Base-by-base conservation (phyloP, 2,113 vertebrate species). In the Microcebus griseorufus region DNA sequence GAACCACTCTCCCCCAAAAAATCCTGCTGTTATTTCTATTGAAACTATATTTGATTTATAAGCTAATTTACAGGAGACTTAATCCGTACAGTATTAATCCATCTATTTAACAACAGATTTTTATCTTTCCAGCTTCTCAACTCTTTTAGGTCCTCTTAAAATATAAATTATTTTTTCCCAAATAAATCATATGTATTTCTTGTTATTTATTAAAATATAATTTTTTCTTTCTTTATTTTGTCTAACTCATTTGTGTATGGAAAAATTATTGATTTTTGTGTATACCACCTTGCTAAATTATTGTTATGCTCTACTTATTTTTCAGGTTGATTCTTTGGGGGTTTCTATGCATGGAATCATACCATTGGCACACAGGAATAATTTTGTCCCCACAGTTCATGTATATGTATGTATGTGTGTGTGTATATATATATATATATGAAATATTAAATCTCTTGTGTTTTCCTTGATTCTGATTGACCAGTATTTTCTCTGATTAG, bases 1-100 rank as follows among this genome's bases (percentile, higher is more conserved):
- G 22, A 32, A 12, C 25, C 4, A 16, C 72, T 20, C 72, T 45
- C 5, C 18, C 14, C 64, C 6, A 5, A 23, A 51, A 78, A 85
- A 88, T 93, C 17, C 45, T 32, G 37, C 5, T 95, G 34, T 64
- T 95, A 62, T 75, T 92, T 87, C 67, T 34, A 70, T n/a, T 90
- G 22, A 96, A 93, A 76, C 91, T 93, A 76, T 22, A 70, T 70
- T 95, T 84, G 65, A 92, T 70, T 64, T 80, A 60, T 93, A 64
- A 27, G 9, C 60, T 94, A 65, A 88, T 73, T 87, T 88, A 64
- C 83, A 22, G 23, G 83, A 34, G 81, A 92, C 65, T 90, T 92
- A 48, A 73, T 83, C 12, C 27, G 32, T 79, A 34, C 3, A 64
- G 42, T 88, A 75, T 88, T 79, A 64, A 85, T 69, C 55, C 37